Base-by-base conservation (phyloP, 2,888 invertebrate genomes). In the Lasioglossum calceatum region DNA sequence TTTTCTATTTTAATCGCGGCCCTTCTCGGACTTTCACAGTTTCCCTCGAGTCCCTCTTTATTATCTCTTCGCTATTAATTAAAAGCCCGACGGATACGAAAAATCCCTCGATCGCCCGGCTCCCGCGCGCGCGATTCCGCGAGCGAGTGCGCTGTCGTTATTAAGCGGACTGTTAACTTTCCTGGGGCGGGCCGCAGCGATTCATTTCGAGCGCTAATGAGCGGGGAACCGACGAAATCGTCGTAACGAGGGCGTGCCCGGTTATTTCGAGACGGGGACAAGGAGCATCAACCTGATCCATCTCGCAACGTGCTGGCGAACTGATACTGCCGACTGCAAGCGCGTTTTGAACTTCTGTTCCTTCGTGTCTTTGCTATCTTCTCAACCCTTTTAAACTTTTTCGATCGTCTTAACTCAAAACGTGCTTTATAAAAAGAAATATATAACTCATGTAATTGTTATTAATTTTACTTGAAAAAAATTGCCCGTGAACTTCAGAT, bases 261-360 rank as follows among this genome's bases (percentile, higher is more conserved):
- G 87, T 88, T 92, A 92, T 92, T 92, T 92, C 74, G 76, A 85
- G 91, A 91, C 77, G 81, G 77, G 84, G 87, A 81, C 88, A 71
- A 86, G 85, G 91, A 89, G 88, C 91, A 89, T 92, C 91, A 88
- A 90, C 88, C 82, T 72, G 77, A 80, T 84, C 74, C 74, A 27
- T 81, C 72, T 71, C 72, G 72, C 47, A 47, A 14, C 27, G 14
- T 67, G 67, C 36, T 10, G 8, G 36, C 36, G 67, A 67, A 67
- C 19, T 8, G 67, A 8, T 32, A 23, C 67, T 36, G 81, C 44
- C 19, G 36, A n/a, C 19, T 16, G 14, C n/a, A 0, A 32, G 1
- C 61, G 23, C 61, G 27, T 27, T 12, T 58, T 10, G 3, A 23
- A 12, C 23, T 58, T 27, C 27, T n/a, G 58, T 19, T 50, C 50